Conservation (phyloP, 2,113 vertebrate species). For the Climacteris rufus region DNA sequence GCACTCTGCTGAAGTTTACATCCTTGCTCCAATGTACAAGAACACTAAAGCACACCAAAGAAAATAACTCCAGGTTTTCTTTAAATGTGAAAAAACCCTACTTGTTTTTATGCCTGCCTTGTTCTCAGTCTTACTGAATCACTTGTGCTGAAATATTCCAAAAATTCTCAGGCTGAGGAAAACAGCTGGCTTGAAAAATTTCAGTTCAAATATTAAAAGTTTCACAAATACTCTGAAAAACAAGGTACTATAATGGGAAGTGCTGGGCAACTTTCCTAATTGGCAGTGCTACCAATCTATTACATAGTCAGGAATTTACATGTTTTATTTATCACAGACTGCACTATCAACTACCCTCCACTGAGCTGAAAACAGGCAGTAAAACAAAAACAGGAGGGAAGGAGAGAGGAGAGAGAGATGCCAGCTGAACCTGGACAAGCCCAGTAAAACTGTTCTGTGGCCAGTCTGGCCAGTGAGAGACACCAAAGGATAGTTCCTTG, state of each 20-base stretch:
- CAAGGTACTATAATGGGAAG: neutral
- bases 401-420: neutral
- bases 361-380: neutral
- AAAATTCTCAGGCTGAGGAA: neutral
- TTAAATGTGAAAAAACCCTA: neutral
- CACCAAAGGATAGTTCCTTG: neutral
- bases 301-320: neutral
- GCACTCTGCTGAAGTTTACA: neutral
- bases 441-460: neutral
- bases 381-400: neutral
- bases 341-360: neutral
- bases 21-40: neutral
- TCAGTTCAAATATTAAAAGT: neutral
- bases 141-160: neutral
- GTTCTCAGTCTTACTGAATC: neutral
- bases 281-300: neutral
- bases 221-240: neutral
- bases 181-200: neutral
- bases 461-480: neutral
- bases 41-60: neutral
- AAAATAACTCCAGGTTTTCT: neutral
- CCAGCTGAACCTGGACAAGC: neutral
- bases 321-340: neutral
- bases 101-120: neutral
- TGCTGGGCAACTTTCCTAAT: neutral